Base-by-base conservation (phyloP, 1,140 invertebrate species). In the Drepana arcuata region DNA sequence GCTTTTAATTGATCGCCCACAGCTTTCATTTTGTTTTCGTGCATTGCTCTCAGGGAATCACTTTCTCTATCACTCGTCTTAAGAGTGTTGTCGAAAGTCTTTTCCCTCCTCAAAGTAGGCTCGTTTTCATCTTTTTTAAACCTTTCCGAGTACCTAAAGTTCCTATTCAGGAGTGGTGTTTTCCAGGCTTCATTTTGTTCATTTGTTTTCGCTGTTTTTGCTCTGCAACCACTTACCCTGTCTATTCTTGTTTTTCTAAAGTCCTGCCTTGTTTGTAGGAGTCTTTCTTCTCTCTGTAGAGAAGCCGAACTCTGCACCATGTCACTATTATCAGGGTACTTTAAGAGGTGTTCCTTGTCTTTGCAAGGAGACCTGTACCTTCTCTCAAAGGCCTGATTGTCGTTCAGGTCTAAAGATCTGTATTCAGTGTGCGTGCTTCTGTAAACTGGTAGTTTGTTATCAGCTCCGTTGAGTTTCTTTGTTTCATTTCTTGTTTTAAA, bases 401-500 rank as follows among this genome's bases (percentile, higher is more conserved):
- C 73, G 33, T 53, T 73, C 30, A 62, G 61, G 36, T 78, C 80
- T 45, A 70, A 44, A 13, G 67, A 79, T 43, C 67, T 81, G 42
- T 69, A 78, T 49, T 72, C 78, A 27, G 58, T 69, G 34, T 64
- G 68, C 9, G 53, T 68, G 29, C 35, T 64, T 41, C 55, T 72
- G 25, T 58, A 77, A 9, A 60, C 55, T 24, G 56, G 61, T 48
- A 63, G 67, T 40, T 45, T 57, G 32, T 73, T 69, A 30, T 49
- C 43, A 14, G 59, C 56, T 13, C 61, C 65, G 41, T 67, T 77
- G 29, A 73, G 34, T 53, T 86, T 88, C 68, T 88, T 88, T 10
- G 88, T 88, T 74, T 91, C 89, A 9, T 88, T 88, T 65, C 88
- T 86, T n/a, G 90, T 91, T 74, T 91, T 91, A 64, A 91, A 92